phyloP scores from a whole-genome alignment of 2,888 invertebrate species.

The Crematogaster levior region DNA sequence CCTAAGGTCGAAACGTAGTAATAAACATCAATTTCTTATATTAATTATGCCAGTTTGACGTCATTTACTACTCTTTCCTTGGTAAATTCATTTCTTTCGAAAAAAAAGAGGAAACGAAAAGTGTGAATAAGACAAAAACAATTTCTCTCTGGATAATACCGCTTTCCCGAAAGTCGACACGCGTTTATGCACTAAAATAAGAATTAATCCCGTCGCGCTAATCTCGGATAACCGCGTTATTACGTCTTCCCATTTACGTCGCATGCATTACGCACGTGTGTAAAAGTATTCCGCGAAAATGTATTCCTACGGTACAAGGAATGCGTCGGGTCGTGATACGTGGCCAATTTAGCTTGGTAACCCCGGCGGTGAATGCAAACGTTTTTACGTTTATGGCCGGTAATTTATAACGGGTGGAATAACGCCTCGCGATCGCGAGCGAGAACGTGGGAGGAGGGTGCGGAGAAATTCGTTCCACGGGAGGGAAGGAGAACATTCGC shows the following conservation, averaged over 20 bases:
- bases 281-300: slow-evolving; percentile 58
- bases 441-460: not conserved
- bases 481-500: not conserved
- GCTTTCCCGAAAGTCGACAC: slow-evolving; percentile 20
- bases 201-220: slow-evolving; percentile 36
- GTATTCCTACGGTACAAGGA: slow-evolving; percentile 40
- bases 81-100: too few relatives aligned
- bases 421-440: slow-evolving; percentile 43
- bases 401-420: slow-evolving; percentile 62
- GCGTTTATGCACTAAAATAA: slow-evolving; percentile 19
- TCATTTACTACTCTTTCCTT: too few relatives aligned
- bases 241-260: slow-evolving; percentile 52
- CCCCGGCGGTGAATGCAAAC: slow-evolving; percentile 46
- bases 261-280: slow-evolving; percentile 57
- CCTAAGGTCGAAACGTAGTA: too few relatives aligned
- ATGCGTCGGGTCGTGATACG: slow-evolving; percentile 20
- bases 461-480: not conserved
- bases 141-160: not conserved
- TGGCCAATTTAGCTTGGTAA: slow-evolving; percentile 49
- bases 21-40: too few relatives aligned
- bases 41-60: too few relatives aligned
- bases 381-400: slow-evolving; percentile 61
- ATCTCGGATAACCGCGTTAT: slow-evolving; percentile 23
- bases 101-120: not conserved
- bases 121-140: not conserved